Evolutionary conservation across 1,140 invertebrate species (phyloP), one percentile per base, ranked within the genome.

Genomic region (Drosophila orena): DNA sequence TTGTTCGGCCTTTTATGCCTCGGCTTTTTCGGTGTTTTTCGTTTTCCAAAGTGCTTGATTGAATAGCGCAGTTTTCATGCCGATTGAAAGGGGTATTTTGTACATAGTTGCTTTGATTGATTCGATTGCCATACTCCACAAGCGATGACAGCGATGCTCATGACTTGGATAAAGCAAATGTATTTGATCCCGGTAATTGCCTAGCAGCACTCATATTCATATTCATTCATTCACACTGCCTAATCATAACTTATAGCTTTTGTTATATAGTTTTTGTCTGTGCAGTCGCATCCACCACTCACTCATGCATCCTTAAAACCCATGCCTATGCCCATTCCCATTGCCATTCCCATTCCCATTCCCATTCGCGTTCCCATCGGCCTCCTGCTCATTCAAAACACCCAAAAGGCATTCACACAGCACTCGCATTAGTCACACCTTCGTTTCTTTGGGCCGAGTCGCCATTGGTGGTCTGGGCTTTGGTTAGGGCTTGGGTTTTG

Each of bases 401-500:
- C 42, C 42, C 42, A 22, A 24, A 44, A 24, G 35, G 40, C 43
- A 40, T 62, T 47, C 43, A 61, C 42, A 61, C 59, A 61, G 34
- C 58, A 62, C 34, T 62, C 24, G 44, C 65, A 70, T 71, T 70
- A 71, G 68, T 71, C 68, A 71, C 68, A 71, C 68, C 68, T 71
- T 71, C 59, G 22, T 47, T 47, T 47, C 35, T 30, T 15, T 17
- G 35, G 55, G 43, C 22, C 35, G 35, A 62, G 59, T 66, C 68
- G 68, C 68, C 65, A 71, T 71, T 71, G 68, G 68, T 71, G 68
- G 68, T 71, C 68, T 35, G 40, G 58, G 38, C 59, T 55, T 27
- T 15, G 58, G 22, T n/a, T 38, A 40, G 34, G 22, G 54, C 20
- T 27, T 57, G 58, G 53, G 22, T 57, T 27, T 44, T 47, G 43